These are phyloP conservation scores for Hypena proboscidalis DNA, from an alignment of 2,888 invertebrate genomes.

Conservation along the genomic window DNA sequence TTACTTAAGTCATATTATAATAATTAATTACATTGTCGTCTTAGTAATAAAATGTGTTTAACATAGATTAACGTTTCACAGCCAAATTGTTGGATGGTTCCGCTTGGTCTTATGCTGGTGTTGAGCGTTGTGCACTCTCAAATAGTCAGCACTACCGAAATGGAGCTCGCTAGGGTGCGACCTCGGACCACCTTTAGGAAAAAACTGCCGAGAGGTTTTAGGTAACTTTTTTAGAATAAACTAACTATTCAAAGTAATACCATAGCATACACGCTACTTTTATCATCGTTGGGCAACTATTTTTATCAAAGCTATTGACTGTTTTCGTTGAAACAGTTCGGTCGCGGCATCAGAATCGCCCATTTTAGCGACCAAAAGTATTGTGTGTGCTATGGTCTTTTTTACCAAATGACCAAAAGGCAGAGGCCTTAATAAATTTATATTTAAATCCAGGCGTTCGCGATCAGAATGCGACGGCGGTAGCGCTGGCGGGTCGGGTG, in stretches of 20 bases:
- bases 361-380: no score
- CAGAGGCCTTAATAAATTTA: neutral
- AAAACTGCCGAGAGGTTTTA: conserved; percentile 75
- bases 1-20: neutral
- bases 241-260: no score
- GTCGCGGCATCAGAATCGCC: no score
- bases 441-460: conserved; percentile 51
- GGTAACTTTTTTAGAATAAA: conserved; percentile 44
- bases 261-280: no score
- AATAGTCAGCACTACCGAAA: conserved; percentile 81
- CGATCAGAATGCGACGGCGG: conserved; percentile 76
- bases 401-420: no score
- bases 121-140: conserved; percentile 80
- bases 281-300: no score
- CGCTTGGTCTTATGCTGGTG: conserved; percentile 75
- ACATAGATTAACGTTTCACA: conserved; percentile 28
- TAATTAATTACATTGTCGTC: neutral
- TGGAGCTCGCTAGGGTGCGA: conserved; percentile 75
- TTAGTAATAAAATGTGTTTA: neutral
- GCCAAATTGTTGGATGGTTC: conserved; percentile 77
- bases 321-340: no score
- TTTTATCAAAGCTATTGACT: no score
- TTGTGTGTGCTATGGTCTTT: no score
- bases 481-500: conserved; percentile 75
- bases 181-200: conserved; percentile 69